Conservation (phyloP, 2,797 vertebrate genomes). For the Coregonus ussuriensis region DNA sequence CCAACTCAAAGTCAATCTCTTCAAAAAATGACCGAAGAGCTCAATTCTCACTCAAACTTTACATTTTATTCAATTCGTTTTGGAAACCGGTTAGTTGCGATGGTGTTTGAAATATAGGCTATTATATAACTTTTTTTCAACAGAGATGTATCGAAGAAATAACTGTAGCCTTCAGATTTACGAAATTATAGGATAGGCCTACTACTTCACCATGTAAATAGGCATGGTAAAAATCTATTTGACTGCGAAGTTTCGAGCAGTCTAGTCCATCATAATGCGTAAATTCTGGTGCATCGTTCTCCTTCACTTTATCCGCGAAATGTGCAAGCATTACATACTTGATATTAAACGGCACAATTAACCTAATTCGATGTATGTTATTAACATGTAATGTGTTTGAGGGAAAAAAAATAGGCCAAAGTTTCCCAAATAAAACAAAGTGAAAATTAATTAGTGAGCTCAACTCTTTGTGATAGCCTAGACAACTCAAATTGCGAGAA, state of each 20-base stretch:
- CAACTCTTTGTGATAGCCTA: slow-evolving; percentile 13
- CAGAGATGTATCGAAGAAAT: background rate
- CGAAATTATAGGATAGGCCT: background rate
- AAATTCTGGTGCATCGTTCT: background rate
- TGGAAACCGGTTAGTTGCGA: background rate
- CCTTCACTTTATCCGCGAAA: background rate
- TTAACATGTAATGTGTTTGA: background rate
- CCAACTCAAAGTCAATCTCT: background rate
- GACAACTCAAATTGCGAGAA: slow-evolving; percentile 33
- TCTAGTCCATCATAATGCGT: background rate
- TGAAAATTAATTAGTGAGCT: slow-evolving; percentile 16
- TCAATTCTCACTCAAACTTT: background rate
- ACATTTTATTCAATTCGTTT: background rate
- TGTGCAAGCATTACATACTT: background rate
- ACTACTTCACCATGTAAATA: background rate
- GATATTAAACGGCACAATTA: background rate
- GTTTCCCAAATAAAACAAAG: background rate
- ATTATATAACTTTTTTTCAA: background rate
- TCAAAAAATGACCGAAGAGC: background rate
- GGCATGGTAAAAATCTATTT: background rate
- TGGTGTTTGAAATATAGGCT: background rate
- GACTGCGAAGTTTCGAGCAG: background rate
- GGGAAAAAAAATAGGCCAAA: background rate
- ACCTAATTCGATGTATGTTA: background rate
- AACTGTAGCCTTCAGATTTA: background rate